These are phyloP conservation scores for Pterocles gutturalis DNA, from an alignment of 2,113 vertebrate genomes.

Conservation along the genomic window DNA sequence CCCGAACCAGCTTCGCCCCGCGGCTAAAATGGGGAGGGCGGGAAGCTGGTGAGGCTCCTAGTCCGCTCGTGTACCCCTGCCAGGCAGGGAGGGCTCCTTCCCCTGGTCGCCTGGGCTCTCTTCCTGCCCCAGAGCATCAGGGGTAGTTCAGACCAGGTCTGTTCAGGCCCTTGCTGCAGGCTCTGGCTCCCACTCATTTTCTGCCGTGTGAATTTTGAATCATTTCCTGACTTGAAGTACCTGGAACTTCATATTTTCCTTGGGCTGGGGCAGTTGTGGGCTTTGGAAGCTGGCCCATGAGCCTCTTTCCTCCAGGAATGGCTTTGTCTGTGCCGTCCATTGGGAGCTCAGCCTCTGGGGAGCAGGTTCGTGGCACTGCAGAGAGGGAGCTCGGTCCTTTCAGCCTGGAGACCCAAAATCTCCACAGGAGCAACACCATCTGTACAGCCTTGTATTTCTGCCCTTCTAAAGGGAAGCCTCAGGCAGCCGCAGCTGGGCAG, in stretches of 20 bases:
- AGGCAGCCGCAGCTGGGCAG: too few relatives aligned
- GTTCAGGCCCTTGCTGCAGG: accelerated
- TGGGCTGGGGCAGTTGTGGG: too few relatives aligned
- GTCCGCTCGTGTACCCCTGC: accelerated
- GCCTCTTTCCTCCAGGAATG: accelerated
- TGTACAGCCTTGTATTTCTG: accelerated
- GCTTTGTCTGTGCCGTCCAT: accelerated
- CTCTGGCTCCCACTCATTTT: accelerated
- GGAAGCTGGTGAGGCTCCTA: accelerated
- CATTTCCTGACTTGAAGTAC: accelerated
- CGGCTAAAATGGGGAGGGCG: background rate
- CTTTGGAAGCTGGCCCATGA: accelerated
- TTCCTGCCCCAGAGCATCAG: too few relatives aligned
- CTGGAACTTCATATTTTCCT: accelerated
- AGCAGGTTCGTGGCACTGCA: accelerated
- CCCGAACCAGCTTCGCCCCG: accelerated
- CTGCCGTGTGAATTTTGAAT: background rate
- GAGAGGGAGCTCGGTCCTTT: accelerated
- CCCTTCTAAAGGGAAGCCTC: too few relatives aligned
- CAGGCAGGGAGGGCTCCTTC: accelerated
- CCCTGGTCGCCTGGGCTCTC: accelerated
- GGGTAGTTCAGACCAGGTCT: background rate
- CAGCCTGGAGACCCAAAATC: accelerated
- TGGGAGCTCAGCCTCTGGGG: too few relatives aligned
- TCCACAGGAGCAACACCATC: accelerated